A percentile compares a stretch with the other conserved stretches of the same genome.
These are phyloP conservation scores for Helicoverpa assulta DNA, from an alignment of 2,888 invertebrate species.

Conservation along the genomic window DNA sequence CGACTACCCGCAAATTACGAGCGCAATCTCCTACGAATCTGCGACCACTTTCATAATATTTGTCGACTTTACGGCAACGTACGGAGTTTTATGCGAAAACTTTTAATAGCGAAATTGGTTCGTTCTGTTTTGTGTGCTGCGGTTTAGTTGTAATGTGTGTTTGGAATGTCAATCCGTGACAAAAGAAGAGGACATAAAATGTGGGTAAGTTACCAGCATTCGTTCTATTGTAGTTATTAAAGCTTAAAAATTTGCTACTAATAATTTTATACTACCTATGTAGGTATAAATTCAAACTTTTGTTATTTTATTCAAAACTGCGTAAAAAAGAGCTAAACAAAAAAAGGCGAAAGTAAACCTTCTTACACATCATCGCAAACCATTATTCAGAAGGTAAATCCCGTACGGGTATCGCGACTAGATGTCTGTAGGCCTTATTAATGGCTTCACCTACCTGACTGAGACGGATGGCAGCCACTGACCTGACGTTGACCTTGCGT, in stretches of 20 bases:
- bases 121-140: constrained; percentile 21
- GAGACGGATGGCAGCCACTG: constrained; percentile 64
- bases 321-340: no score
- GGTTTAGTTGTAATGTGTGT: constrained; percentile 15
- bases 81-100: constrained; percentile 44
- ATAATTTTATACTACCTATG: no score
- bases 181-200: not conserved
- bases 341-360: constrained; percentile 17
- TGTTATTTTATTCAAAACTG: no score
- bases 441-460: constrained; percentile 70
- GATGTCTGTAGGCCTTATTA: constrained; percentile 71
- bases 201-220: not conserved
- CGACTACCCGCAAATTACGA: constrained; percentile 68
- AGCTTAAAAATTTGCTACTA: no score
- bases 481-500: constrained; percentile 61
- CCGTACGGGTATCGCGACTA: constrained; percentile 61
- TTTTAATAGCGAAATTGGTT: constrained; percentile 47
- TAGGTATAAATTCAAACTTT: no score
- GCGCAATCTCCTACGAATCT: constrained; percentile 67
- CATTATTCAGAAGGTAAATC: constrained; percentile 60
- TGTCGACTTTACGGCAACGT: constrained; percentile 41
- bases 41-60: constrained; percentile 54
- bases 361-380: constrained; percentile 43
- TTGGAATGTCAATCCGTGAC: constrained; percentile 28
- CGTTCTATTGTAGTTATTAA: no score